Base-by-base conservation (phyloP, 2,113 vertebrate genomes). In the Scomber colias region DNA sequence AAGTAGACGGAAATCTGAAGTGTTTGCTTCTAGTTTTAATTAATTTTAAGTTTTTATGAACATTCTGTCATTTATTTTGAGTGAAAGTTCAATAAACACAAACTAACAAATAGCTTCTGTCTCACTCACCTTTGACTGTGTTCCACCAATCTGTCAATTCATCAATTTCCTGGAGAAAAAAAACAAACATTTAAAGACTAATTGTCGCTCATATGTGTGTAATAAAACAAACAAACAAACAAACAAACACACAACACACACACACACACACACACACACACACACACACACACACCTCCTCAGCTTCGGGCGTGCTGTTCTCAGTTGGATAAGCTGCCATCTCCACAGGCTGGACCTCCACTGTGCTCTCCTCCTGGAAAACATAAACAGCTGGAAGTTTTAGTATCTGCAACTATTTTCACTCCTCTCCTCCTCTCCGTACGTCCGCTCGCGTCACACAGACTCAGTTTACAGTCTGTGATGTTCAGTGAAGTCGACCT, bases 141-240 rank as follows among this genome's bases (percentile, higher is more conserved):
- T 84, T 91, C 94, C 94, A 95, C 94, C 94, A 95, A 2, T 92
- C 88, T 61, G 93, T 87, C 75, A 94, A 66, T 4, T 86, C 91
- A 35, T 92, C 83, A 4, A 1, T 53, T 17, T 93, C 88, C 93
- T 94, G 67, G 44, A 71, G 24, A 56, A 24, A 24, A 49, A 50
- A n/a, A 21, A 27, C 6, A 65, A 9, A 40, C 35, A 40, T 9
- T 7, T 40, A 40, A 40, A 7, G n/a, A 40, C 6, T 40, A 9
- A 40, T 40, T 40, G 9, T 40, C 35, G 35, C 35, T 40, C 9
- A 7, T 35, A 35, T 40, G 35, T 40, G 35, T 40, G 35, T 40
- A 40, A 40, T n/a, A 45, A 51, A 27, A 27, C 24, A 27, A 1
- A 27, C 24, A 27, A 1, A 27, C 12, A 45, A 4, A 65, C 17